These are phyloP conservation scores for Graptemys geographica DNA, from an alignment of 2,797 vertebrate genomes.

Conservation along the genomic window DNA sequence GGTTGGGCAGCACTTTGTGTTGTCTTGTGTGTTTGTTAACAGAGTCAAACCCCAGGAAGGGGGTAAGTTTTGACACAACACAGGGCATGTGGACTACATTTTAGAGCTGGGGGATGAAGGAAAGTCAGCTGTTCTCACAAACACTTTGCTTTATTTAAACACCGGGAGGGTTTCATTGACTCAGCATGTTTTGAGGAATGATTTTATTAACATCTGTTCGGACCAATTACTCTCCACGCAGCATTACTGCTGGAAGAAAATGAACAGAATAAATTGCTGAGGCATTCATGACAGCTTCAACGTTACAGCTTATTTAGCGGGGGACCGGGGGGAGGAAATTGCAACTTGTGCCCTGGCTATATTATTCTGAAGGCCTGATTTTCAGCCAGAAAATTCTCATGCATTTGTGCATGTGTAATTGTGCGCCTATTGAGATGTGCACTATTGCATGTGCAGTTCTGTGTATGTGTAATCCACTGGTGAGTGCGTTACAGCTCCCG, in stretches of 20 bases:
- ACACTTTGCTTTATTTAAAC: neutral
- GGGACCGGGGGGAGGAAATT: accelerated
- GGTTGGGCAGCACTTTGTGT: neutral
- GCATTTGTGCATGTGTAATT: neutral
- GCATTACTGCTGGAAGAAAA: neutral
- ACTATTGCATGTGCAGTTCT: neutral
- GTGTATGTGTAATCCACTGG: neutral
- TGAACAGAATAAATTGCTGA: neutral
- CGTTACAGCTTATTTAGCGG: neutral
- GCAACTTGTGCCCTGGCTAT: neutral
- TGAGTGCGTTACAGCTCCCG: neutral
- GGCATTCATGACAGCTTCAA: neutral
- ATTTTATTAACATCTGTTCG: neutral
- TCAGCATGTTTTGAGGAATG: neutral
- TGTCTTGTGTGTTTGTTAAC: neutral
- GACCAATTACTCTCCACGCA: neutral
- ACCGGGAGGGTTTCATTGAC: neutral
- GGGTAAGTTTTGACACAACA: neutral
- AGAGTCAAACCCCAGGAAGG: neutral
- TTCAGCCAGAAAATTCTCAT: neutral
- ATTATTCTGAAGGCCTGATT: neutral
- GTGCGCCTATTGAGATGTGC: neutral
- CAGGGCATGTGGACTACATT: neutral
- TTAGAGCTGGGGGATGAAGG: neutral
- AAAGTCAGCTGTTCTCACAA: neutral